Percentiles rank a stretch among this genome's conserved stretches.
Evolutionary conservation across 2,888 invertebrate genomes (phyloP).

Genomic region (Calameuta filiformis): DNA sequence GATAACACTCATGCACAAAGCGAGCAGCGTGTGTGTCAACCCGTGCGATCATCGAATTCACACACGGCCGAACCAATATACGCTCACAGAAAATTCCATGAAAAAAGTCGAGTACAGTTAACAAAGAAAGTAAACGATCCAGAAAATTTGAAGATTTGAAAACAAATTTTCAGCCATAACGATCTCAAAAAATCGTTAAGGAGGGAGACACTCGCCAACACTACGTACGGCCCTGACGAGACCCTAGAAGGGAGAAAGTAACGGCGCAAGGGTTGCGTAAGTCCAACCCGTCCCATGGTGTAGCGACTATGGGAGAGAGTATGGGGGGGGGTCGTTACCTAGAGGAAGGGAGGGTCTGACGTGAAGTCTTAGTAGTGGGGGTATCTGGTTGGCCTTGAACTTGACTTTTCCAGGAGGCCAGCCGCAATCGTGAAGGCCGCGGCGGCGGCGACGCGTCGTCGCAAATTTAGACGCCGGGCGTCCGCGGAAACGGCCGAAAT

Average conservation of each 20-base stretch:
- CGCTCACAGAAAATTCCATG: background rate
- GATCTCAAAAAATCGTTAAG: too few species aligned
- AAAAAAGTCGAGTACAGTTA: background rate
- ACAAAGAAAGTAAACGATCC: background rate
- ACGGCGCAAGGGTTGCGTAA: slow-evolving; percentile 50
- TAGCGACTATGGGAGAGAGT: slow-evolving; percentile 24
- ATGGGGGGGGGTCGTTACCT: background rate
- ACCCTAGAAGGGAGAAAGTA: slow-evolving; percentile 29
- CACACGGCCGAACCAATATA: background rate
- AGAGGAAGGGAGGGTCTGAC: slow-evolving; percentile 16
- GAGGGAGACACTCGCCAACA: background rate
- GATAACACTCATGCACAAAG: background rate
- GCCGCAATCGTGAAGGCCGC: slow-evolving; percentile 38
- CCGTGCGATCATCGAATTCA: background rate
- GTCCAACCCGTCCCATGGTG: slow-evolving; percentile 21
- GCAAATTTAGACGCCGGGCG: slow-evolving; percentile 50
- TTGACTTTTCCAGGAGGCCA: slow-evolving; percentile 57
- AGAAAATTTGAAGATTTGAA: background rate
- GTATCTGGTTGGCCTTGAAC: slow-evolving; percentile 51
- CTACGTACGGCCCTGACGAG: background rate
- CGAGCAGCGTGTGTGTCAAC: background rate
- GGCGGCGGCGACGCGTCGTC: slow-evolving; percentile 36
- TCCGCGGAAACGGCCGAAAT: slow-evolving; percentile 49
- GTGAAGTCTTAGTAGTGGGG: slow-evolving; percentile 11
- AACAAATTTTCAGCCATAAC: background rate